phyloP scores from a whole-genome alignment of 1,140 invertebrate genomes.

The Drosophila obscura region DNA sequence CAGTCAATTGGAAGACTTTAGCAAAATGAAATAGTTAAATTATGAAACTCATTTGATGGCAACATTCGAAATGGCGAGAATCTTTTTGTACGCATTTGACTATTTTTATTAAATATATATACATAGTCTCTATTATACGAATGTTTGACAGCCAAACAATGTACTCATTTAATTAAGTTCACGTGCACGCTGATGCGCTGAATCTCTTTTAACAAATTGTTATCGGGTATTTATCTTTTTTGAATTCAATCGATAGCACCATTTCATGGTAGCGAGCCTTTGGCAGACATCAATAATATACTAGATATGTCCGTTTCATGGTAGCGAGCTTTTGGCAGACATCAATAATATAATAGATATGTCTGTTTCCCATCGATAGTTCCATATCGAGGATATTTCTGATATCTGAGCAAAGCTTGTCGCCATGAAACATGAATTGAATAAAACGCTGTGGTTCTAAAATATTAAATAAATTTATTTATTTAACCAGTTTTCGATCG shows the following conservation, averaged over 20 bases:
- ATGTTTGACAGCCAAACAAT: conserved; percentile 49
- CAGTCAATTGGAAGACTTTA: conserved; percentile 62
- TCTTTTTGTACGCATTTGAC: conserved; percentile 78
- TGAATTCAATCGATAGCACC: not conserved
- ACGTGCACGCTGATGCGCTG: conserved; percentile 38
- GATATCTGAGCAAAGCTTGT: too few relatives aligned
- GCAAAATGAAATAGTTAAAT: conserved; percentile 80
- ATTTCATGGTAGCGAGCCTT: too few relatives aligned
- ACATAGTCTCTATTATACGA: conserved; percentile 61
- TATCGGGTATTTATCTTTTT: conserved; percentile 68
- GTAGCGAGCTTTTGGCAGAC: too few relatives aligned
- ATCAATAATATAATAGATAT: too few relatives aligned
- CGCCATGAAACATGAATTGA: too few relatives aligned
- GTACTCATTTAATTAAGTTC: conserved; percentile 64
- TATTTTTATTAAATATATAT: conserved; percentile 70
- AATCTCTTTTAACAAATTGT: conserved; percentile 70
- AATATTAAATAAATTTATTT: too few relatives aligned
- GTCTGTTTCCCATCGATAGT: too few relatives aligned
- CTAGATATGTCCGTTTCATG: too few relatives aligned
- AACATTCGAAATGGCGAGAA: conserved; percentile 56
- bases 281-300: too few relatives aligned
- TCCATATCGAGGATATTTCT: too few relatives aligned
- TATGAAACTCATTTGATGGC: conserved; percentile 58
- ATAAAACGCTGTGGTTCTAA: too few relatives aligned
- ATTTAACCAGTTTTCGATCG: too few relatives aligned